A percentile compares a stretch with the other conserved stretches of the same genome.
phyloP scores from a whole-genome alignment of 2,113 vertebrate species.

The Notarius quadriscutis region DNA sequence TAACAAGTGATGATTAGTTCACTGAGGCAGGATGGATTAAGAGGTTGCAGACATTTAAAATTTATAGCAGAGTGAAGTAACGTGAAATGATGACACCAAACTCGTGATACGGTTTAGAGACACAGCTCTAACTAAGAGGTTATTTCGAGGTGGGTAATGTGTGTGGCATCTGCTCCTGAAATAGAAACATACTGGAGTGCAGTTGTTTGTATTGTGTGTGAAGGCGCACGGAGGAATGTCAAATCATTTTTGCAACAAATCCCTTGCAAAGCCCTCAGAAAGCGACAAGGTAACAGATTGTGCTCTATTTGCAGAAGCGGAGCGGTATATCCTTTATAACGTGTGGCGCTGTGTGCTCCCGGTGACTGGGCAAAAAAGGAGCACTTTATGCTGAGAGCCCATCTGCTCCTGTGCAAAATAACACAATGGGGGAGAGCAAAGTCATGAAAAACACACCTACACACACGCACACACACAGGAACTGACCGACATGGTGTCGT shows the following conservation, averaged over 20 bases:
- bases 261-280: neutral
- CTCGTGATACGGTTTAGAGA: too few species aligned
- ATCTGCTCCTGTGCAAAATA: constrained; percentile 62
- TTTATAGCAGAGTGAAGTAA: neutral
- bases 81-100: too few species aligned
- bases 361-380: constrained; percentile 55
- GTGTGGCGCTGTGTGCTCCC: constrained; percentile 52
- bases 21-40: neutral
- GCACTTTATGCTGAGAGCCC: constrained; percentile 57
- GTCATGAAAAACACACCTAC: constrained; percentile 44
- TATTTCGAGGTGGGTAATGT: neutral
- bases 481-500: constrained; percentile 28
- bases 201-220: neutral
- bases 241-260: constrained; percentile 10
- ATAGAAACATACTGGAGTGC: neutral
- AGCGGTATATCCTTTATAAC: constrained; percentile 42
- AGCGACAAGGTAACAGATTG: constrained; percentile 24
- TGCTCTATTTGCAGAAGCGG: constrained; percentile 28
- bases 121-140: neutral
- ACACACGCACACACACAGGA: constrained; percentile 22
- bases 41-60: neutral
- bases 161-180: constrained; percentile 10
- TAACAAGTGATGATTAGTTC: neutral
- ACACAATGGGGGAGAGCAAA: constrained; percentile 49
- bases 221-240: neutral